A percentile compares a stretch with the other conserved stretches of the same genome.
Conservation (phyloP, 2,888 invertebrate genomes). For the Frankliniella intonsa region DNA sequence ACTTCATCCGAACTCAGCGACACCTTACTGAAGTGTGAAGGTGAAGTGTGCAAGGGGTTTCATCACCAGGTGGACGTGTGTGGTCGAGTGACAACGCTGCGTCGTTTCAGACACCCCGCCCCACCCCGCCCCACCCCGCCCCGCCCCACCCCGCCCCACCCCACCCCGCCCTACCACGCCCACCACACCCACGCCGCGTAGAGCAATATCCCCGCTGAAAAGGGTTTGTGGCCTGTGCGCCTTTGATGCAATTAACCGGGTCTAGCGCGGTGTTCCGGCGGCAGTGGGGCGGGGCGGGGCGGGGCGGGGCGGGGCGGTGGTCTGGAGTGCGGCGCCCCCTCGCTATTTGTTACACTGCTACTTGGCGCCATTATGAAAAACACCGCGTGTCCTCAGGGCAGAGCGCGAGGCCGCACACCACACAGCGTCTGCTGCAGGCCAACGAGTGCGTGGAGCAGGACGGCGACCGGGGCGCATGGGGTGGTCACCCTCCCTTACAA, state of each 20-base stretch:
- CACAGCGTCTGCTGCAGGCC: too few relatives aligned
- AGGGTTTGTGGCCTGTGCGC: not conserved
- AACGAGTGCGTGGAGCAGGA: too few relatives aligned
- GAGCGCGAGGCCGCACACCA: too few relatives aligned
- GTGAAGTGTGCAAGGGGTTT: too few relatives aligned
- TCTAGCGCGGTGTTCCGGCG: not conserved
- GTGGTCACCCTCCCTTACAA: too few relatives aligned
- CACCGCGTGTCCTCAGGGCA: too few relatives aligned
- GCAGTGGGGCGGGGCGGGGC: not conserved
- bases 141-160: not conserved
- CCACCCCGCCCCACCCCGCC: not conserved
- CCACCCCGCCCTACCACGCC: not conserved
- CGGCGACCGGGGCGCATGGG: too few relatives aligned
- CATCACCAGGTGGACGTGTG: too few relatives aligned
- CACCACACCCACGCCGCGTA: not conserved
- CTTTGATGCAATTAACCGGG: slow-evolving; percentile 21
- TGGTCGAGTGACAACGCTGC: too few relatives aligned
- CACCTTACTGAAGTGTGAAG: too few relatives aligned
- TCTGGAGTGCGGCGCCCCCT: not conserved
- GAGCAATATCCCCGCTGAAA: not conserved
- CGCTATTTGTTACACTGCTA: not conserved
- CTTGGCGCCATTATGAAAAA: not conserved
- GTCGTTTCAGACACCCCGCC: not conserved
- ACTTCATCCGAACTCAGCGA: too few relatives aligned
- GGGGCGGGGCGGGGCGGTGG: not conserved